These are phyloP conservation scores for Thinocorus orbignyianus DNA, from an alignment of 2,113 vertebrate species.

Conservation along the genomic window DNA sequence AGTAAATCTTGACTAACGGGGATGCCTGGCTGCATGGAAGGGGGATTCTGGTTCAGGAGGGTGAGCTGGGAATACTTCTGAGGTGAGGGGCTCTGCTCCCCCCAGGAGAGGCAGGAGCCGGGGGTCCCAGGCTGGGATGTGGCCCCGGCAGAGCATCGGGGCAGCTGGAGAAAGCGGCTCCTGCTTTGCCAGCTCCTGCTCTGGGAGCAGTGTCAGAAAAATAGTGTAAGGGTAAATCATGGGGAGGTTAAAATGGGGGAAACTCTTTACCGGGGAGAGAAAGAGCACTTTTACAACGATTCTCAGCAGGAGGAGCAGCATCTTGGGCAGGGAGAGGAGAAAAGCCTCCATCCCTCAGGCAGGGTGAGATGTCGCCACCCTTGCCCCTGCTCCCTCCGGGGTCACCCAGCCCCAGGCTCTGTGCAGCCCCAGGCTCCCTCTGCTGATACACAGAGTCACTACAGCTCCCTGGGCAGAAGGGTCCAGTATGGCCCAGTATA, in stretches of 20 bases:
- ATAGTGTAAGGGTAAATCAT: rapidly evolving
- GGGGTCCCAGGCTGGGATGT: not conserved
- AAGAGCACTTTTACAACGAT: not conserved
- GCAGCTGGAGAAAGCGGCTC: not conserved
- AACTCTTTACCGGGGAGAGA: not conserved
- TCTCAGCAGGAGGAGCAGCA: not conserved
- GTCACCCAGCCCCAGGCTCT: not conserved
- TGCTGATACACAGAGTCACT: constrained; percentile 37
- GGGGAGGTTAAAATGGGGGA: not conserved
- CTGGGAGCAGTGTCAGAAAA: not conserved
- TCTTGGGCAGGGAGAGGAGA: not conserved
- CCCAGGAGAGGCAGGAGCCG: not conserved
- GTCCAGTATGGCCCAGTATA: not conserved
- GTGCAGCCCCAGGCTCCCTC: constrained; percentile 47
- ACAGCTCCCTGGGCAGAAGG: not conserved
- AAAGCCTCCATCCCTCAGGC: not conserved
- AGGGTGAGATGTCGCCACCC: not conserved
- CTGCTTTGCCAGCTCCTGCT: not conserved
- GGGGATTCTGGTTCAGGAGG: not conserved
- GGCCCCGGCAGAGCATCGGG: rapidly evolving
- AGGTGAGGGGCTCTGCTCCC: not conserved
- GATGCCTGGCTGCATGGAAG: not conserved
- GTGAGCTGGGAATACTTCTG: not conserved
- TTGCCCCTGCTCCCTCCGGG: not conserved
- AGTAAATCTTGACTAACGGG: constrained; percentile 29